Evolutionary conservation across 2,113 vertebrate genomes (phyloP).

Genomic region (Phalacrocorax pelagicus): DNA sequence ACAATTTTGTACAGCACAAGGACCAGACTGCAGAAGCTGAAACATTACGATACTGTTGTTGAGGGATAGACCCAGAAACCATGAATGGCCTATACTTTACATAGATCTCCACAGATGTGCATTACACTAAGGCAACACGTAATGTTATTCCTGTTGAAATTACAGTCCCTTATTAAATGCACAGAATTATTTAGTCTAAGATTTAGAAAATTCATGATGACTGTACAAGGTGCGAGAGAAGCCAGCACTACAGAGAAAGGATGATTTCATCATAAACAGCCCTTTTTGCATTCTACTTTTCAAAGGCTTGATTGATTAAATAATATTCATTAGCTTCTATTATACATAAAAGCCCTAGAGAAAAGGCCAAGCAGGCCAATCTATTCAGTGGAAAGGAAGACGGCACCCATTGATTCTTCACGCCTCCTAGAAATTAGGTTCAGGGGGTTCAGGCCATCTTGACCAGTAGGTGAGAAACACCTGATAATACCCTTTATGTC

Average conservation of each 20-base stretch:
- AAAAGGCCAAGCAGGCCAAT: background rate
- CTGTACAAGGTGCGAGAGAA: background rate
- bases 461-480: background rate
- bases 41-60: background rate
- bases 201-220: background rate
- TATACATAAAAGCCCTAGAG: background rate
- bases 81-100: fast-evolving
- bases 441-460: background rate
- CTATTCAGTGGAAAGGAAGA: background rate
- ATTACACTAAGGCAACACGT: fast-evolving
- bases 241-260: background rate
- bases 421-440: background rate
- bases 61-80: background rate
- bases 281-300: background rate
- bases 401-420: background rate
- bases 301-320: background rate
- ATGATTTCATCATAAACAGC: background rate
- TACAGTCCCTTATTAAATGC: background rate
- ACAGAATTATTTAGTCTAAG: background rate
- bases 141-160: background rate
- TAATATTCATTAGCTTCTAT: background rate
- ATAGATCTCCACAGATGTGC: fast-evolving
- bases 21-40: background rate
- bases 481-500: background rate
- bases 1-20: fast-evolving